Percentiles rank a stretch among this genome's conserved stretches.
These are phyloP conservation scores for Tragelaphus imberbis DNA, from an alignment of 2,113 vertebrate genomes.

Conservation along the genomic window DNA sequence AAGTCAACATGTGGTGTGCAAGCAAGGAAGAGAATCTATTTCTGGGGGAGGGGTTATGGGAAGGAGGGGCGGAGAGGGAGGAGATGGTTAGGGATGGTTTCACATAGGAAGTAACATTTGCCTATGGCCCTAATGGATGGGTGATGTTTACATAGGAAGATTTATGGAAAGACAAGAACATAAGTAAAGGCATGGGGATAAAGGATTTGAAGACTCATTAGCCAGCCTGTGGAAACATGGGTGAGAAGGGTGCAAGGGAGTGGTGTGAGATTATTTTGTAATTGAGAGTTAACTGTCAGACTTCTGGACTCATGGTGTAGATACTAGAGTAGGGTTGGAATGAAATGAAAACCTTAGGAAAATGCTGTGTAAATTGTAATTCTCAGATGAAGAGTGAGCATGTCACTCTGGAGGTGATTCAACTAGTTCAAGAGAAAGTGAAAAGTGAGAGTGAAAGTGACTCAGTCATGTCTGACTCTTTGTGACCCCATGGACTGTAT, in stretches of 20 bases:
- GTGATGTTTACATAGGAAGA: neutral
- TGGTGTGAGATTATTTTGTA: neutral
- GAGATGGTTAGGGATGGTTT: neutral
- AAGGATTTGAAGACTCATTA: neutral
- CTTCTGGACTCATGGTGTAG: neutral
- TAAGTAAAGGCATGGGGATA: neutral
- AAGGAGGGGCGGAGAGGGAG: fast-evolving
- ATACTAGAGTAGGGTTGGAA: neutral
- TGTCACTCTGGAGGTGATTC: neutral
- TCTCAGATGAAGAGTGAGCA: neutral
- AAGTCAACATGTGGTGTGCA: no score
- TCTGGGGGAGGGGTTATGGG: neutral
- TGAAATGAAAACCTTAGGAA: neutral
- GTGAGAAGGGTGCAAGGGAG: neutral
- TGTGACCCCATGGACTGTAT: neutral
- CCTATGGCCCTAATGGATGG: neutral
- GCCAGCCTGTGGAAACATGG: neutral
- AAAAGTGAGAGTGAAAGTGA: neutral
- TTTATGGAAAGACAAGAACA: neutral
- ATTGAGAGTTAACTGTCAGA: neutral
- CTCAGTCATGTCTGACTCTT: neutral
- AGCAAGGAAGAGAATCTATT: neutral
- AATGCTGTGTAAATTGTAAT: neutral
- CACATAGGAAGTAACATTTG: neutral
- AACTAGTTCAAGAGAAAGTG: neutral